These are phyloP conservation scores for Raja brachyura DNA, from an alignment of 2,113 vertebrate genomes.

Conservation along the genomic window DNA sequence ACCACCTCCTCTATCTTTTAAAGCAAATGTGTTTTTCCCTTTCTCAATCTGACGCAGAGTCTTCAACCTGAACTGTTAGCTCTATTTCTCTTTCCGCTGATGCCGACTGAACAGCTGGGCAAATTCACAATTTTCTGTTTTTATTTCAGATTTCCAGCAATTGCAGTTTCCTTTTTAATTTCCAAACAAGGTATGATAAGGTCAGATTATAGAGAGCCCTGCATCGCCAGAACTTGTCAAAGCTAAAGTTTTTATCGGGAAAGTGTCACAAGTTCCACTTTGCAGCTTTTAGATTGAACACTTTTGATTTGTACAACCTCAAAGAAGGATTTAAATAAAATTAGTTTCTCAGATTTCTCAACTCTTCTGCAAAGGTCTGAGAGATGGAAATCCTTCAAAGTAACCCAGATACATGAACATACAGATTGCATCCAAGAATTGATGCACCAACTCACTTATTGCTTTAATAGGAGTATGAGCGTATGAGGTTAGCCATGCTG, in stretches of 20 bases:
- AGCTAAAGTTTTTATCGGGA: background rate
- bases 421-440: background rate
- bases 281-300: background rate
- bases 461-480: background rate
- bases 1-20: no score
- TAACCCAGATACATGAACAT: background rate
- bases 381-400: background rate
- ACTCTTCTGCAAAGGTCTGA: background rate
- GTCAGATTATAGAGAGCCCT: slow-evolving; percentile 11
- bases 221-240: slow-evolving; percentile 21
- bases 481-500: background rate
- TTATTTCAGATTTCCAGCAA: no score
- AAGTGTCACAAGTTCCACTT: background rate
- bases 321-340: slow-evolving; percentile 16
- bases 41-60: no score
- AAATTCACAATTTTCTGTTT: no score
- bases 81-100: no score
- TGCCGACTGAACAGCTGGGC: no score
- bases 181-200: background rate
- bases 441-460: background rate
- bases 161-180: no score
- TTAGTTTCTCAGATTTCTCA: background rate
- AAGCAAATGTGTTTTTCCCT: no score
- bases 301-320: slow-evolving; percentile 8
- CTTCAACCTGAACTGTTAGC: no score